Evolutionary conservation across 2,113 vertebrate species (phyloP), one percentile per base, ranked within the genome.

Genomic region (Saguinus midas): DNA sequence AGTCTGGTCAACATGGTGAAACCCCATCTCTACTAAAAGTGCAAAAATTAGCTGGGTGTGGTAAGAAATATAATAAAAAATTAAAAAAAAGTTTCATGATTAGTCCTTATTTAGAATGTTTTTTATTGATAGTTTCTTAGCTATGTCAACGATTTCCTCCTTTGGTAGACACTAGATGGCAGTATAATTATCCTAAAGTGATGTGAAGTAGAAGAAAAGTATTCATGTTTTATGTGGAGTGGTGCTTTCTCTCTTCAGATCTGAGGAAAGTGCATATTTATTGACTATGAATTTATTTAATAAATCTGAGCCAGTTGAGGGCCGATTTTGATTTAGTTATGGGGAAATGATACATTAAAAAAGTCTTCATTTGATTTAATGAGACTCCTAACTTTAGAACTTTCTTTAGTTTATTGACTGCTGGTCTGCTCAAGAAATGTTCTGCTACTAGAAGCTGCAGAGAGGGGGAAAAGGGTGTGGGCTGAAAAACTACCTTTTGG

Each of bases 121-220:
- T 96, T 95, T 70, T 43, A 10, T 89, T 68, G 18, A 16, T 4
- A 13, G 66, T 73, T 0, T 2, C 37, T 94, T 18, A 52, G 58
- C 1, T 0, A 17, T 75, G 14, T 43, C 88, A 50, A 82, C 66
- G 45, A 1, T 96, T 94, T 94, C 87, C 75, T 95, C 93, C 86
- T 64, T 72, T 11, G 79, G 2, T 78, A 94, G 95, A 92, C 98
- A 86, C 98, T 98, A 98, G 98, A 91, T 98, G 98, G 98, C 98
- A 98, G 97, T 98, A 96, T 96, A 82, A 95, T 94, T 95, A 87
- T 95, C 94, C 76, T 48, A 93, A 90, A 84, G 85, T 93, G 50
- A 50, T 45, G 21, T 43, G 96, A 91, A 82, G 95, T 98, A 70
- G 92, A 83, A 90, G 64, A 92, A 93, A 93, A 82, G 96, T 91